Evolutionary conservation across 2,888 invertebrate genomes (phyloP).

Genomic region (Bhutanitis thaidina): DNA sequence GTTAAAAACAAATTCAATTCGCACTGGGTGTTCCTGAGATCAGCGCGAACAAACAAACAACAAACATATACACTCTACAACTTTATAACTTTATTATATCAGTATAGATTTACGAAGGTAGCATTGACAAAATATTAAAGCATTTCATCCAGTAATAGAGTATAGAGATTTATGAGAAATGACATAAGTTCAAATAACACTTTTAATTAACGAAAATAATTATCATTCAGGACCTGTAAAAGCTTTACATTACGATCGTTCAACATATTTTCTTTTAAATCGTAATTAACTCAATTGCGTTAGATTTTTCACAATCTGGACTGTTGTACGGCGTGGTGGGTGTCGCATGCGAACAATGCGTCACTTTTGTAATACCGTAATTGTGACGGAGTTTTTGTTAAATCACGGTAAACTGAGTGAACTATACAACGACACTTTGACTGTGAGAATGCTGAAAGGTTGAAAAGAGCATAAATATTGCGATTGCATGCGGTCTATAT

Average conservation of each 20-base stretch:
- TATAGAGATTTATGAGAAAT: too few relatives aligned
- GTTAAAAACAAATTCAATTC: too few relatives aligned
- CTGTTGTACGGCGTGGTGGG: background rate
- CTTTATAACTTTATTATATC: too few relatives aligned
- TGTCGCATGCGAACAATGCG: slow-evolving; percentile 12
- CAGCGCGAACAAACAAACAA: too few relatives aligned
- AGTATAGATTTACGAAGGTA: too few relatives aligned
- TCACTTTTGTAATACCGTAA: slow-evolving; percentile 11
- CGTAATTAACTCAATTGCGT: slow-evolving; percentile 1
- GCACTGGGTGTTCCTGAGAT: too few relatives aligned
- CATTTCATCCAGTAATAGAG: too few relatives aligned
- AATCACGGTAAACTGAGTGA: background rate
- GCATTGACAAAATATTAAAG: too few relatives aligned
- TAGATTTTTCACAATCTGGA: slow-evolving; percentile 1
- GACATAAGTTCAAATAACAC: background rate
- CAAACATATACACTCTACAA: too few relatives aligned
- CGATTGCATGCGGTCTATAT: too few relatives aligned
- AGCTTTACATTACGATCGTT: background rate
- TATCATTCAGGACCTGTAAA: background rate
- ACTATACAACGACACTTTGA: background rate
- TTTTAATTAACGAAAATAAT: background rate
- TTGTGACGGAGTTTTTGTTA: slow-evolving; percentile 8
- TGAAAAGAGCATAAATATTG: background rate
- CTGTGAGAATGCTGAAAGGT: slow-evolving; percentile 7
- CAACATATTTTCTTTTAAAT: background rate